Base-by-base conservation (phyloP, 2,113 vertebrate genomes). In the Heterotis niloticus region DNA sequence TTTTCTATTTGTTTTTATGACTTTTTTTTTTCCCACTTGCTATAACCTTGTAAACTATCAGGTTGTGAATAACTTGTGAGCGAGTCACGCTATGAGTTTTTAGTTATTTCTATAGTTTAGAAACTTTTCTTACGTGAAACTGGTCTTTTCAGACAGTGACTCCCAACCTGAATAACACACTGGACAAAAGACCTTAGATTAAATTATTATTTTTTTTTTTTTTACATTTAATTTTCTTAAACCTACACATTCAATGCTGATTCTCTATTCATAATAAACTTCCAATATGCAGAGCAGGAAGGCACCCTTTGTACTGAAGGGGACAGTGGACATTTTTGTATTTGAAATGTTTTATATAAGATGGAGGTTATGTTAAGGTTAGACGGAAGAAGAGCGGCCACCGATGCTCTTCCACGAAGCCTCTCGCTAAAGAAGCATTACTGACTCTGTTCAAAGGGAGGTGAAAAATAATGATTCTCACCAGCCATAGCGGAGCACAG, bases 91-190 rank as follows among this genome's bases (percentile, higher is more conserved):
- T 0, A 79, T 56, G 44, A 5, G 16, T 69, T 12, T 44, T 76
- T 64, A 77, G 62, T 67, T 66, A 34, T 74, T 65, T 66, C 51
- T 79, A 23, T 74, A 56, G 62, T 79, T 74, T 28, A 64, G 44
- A 18, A 74, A 57, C 44, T 73, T 52, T 74, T 20, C 52, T 74
- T 74, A 74, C 57, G 69, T 72, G 69, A 72, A 23, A 44, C 34
- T 72, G 34, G 69, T 23, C 69, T 23, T 71, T 44, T 71, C 44
- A 29, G 70, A 56, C 29, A 57, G 24, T 66, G 70, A 66, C 69
- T 79, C 78, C 78, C 71, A 75, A 79, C 64, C 78, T 79, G 52
- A 79, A 79, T 69, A 79, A 79, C 78, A 79, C 70, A 64, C 68
- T 70, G 57, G 69, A 79, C 44, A 64, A 51, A 72, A 20, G 10